Evolutionary conservation across 2,888 invertebrate species (phyloP).

Genomic region (Lasioglossum figueresi): DNA sequence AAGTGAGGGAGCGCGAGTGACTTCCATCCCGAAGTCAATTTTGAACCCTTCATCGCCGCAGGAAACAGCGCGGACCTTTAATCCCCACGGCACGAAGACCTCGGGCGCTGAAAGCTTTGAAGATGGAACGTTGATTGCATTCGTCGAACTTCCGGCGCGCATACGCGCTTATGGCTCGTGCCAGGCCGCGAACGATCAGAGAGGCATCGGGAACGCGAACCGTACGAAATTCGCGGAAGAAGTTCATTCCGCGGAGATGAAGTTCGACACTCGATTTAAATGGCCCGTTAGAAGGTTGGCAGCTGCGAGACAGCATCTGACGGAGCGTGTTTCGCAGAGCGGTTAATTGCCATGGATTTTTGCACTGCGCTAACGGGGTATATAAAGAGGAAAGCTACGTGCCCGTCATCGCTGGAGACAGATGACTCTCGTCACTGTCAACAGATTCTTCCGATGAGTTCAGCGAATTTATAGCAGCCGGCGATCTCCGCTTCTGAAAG

Average conservation of each 20-base stretch:
- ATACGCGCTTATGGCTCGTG: conserved; percentile 13
- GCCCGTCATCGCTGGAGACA: conserved; percentile 47
- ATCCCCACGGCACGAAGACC: conserved; percentile 42
- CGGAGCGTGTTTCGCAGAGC: not conserved
- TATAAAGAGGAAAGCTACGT: conserved; percentile 48
- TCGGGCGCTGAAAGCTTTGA: conserved; percentile 48
- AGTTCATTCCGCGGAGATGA: not conserved
- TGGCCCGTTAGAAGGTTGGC: not conserved
- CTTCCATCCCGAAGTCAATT: conserved; percentile 43
- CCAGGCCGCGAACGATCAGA: conserved; percentile 11
- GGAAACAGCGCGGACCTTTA: conserved; percentile 45
- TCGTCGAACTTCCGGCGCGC: conserved; percentile 45
- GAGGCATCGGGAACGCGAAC: not conserved
- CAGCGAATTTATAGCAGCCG: conserved; percentile 45
- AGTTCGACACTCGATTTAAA: not conserved
- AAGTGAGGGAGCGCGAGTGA: not conserved
- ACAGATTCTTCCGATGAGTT: conserved; percentile 46
- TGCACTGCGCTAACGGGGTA: conserved; percentile 28
- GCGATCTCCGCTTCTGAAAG: conserved; percentile 36
- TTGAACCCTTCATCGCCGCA: conserved; percentile 30
- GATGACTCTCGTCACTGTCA: conserved; percentile 47
- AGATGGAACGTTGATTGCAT: conserved; percentile 51
- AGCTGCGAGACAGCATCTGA: not conserved
- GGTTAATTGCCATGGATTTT: not conserved
- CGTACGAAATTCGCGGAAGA: conserved; percentile 13